Percentiles rank a stretch among this genome's conserved stretches.
These are phyloP conservation scores for Hippopotamyrus pictus DNA, from an alignment of 2,797 vertebrate genomes.

Conservation along the genomic window DNA sequence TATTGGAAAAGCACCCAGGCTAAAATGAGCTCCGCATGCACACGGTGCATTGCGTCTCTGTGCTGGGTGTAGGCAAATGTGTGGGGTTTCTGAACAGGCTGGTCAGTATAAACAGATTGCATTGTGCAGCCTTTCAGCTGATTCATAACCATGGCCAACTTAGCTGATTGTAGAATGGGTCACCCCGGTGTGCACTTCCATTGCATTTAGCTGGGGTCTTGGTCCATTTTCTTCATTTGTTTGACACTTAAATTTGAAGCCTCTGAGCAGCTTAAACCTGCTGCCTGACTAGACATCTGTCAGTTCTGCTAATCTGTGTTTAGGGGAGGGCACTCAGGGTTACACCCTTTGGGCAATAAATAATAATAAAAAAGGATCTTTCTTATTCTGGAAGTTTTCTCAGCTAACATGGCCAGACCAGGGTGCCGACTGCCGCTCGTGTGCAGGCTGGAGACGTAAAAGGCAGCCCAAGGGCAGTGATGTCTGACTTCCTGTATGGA, in stretches of 20 bases:
- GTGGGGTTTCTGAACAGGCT: not conserved
- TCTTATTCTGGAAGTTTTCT: not conserved
- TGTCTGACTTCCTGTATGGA: not conserved
- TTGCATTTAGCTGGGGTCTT: not conserved
- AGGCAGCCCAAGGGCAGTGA: not conserved
- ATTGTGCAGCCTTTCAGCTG: not conserved
- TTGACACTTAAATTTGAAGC: not conserved
- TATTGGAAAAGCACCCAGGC: not conserved
- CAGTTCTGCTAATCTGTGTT: not conserved
- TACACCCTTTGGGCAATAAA: not conserved
- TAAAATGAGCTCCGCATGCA: not conserved
- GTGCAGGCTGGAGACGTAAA: not conserved
- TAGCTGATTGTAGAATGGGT: not conserved
- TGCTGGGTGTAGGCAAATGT: not conserved
- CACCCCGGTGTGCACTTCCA: not conserved
- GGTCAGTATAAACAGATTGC: not conserved
- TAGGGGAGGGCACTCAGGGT: not conserved
- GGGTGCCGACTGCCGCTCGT: not conserved
- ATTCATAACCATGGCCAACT: not conserved
- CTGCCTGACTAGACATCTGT: not conserved
- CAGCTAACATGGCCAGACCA: not conserved
- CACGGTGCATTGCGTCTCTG: not conserved
- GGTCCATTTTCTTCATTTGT: slow-evolving; percentile 10
- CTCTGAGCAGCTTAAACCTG: not conserved
- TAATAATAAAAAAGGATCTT: not conserved